These are phyloP conservation scores for Pteronura brasiliensis DNA, from an alignment of 2,113 vertebrate species.

Conservation along the genomic window DNA sequence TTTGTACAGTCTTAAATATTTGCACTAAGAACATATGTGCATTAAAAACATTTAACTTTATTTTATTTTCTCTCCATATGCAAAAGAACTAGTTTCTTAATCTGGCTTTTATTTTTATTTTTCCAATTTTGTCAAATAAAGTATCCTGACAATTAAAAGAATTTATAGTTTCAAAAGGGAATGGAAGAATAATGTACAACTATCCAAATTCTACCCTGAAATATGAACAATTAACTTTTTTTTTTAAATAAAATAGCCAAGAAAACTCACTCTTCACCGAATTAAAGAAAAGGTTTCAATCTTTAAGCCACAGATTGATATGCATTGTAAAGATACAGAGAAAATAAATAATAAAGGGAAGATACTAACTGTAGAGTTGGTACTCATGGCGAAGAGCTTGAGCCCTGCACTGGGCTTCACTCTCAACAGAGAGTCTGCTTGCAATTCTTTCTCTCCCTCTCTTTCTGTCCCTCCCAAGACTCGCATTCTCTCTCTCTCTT, in stretches of 20 bases:
- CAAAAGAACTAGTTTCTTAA: neutral
- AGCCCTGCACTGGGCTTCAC: neutral
- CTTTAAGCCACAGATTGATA: neutral
- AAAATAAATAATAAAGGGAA: neutral
- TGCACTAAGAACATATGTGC: neutral
- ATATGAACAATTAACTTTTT: neutral
- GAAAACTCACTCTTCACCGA: neutral
- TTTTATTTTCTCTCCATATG: conserved; percentile 10
- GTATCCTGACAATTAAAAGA: neutral
- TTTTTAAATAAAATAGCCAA: neutral
- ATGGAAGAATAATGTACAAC: neutral
- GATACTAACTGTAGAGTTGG: neutral
- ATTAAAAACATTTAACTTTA: conserved; percentile 17
- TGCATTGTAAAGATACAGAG: neutral
- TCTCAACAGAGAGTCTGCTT: neutral
- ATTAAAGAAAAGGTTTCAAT: neutral
- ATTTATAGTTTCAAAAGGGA: neutral
- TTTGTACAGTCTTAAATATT: neutral
- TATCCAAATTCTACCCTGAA: neutral
- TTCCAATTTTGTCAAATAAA: neutral
- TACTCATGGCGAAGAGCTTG: neutral
- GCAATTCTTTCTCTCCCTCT: neutral
- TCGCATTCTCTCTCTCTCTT: neutral
- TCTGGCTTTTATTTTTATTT: neutral
- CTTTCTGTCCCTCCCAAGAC: neutral